phyloP scores from a whole-genome alignment of 2,797 vertebrate species.

The Falco berigora region DNA sequence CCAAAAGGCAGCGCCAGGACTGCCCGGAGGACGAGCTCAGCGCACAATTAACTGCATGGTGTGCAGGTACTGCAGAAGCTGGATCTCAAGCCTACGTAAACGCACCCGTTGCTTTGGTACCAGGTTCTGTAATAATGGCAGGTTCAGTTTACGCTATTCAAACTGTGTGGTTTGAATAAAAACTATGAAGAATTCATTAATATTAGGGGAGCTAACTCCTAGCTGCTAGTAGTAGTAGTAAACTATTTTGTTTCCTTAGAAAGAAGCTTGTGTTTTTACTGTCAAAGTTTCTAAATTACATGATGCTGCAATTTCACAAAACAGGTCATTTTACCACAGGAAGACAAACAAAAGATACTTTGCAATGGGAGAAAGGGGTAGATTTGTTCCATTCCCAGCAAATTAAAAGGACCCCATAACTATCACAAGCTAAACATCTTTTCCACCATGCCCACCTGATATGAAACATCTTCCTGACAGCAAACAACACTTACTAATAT shows the following conservation, averaged over 20 bases:
- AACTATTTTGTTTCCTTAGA: neutral
- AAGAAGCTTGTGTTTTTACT: neutral
- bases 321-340: neutral
- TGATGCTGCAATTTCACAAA: neutral
- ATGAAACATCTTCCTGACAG: neutral
- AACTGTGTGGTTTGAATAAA: too few species aligned
- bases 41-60: accelerated
- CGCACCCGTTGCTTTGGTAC: neutral
- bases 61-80: neutral
- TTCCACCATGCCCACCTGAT: neutral
- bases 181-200: neutral
- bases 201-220: neutral
- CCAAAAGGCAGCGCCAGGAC: neutral
- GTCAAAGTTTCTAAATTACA: neutral
- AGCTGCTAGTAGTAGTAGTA: neutral
- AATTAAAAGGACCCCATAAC: neutral
- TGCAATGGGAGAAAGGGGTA: neutral
- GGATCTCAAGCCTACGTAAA: neutral
- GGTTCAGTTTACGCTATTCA: neutral
- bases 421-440: neutral
- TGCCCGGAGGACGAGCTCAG: neutral
- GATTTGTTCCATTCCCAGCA: neutral
- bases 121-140: neutral
- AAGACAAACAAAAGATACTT: neutral
- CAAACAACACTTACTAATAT: neutral